Base-by-base conservation (phyloP, 2,797 vertebrate genomes). In the Anas georgica region DNA sequence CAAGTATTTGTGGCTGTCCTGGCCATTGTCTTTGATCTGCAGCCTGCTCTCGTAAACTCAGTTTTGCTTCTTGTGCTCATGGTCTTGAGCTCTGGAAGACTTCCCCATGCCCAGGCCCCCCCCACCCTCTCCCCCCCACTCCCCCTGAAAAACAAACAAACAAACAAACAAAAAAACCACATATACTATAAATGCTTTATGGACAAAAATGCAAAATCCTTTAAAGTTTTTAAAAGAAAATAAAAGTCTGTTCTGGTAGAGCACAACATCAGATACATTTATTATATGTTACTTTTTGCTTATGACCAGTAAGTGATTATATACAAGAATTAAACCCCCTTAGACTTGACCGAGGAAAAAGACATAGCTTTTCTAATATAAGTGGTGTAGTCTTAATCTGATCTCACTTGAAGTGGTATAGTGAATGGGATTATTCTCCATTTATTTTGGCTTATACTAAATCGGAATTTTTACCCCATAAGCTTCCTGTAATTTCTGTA, bases 401-500 rank as follows among this genome's bases (percentile, higher is more conserved):
- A 89, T 56, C 78, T 91, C 50, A 73, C 68, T 87, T 77, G 76
- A 93, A 95, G 75, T 66, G 81, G 56, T 80, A 29, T 1, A 87
- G 62, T 75, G 81, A 87, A 95, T 75, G 76, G 94, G 77, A 93
- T 85, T 91, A 93, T 85, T 94, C 88, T 73, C 72, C 93, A 96
- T 96, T 97, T 96, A 78, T 69, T 94, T 90, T 94, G 95, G 94
- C 86, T 94, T 92, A 81, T 33, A 73, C 25, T 63, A 76, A 94
- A 77, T 82, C 55, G 83, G 81, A 91, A 90, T 82, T 90, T 92
- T 93, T 92, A 86, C 88, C 91, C 94, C 81, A 91, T 56, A 90
- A 97, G 91, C 91, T 95, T 94, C 88, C 77, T 88, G 68, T 90
- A 78, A 85, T 93, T 95, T 93, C 88, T 95, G 76, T 83, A 94